Conservation (phyloP, 2,888 invertebrate genomes). For the Pegoplata infirma region DNA sequence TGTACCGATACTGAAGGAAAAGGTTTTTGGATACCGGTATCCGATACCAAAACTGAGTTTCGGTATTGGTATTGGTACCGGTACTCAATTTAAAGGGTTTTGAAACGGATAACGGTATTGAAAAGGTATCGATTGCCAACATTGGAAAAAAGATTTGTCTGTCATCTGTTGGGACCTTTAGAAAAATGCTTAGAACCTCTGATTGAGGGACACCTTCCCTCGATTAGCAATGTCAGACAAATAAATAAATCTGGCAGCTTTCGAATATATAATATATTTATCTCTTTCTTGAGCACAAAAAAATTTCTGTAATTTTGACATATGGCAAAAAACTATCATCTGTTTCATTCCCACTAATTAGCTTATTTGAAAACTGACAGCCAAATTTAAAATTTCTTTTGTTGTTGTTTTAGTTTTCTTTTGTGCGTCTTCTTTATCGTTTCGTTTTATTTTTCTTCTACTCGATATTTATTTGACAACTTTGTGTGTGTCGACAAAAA, state of each 20-base stretch:
- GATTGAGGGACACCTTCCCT: too few species aligned
- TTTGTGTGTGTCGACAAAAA: slow-evolving; percentile 15
- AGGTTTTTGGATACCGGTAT: too few species aligned
- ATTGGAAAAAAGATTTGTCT: too few species aligned
- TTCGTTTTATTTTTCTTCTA: slow-evolving; percentile 43
- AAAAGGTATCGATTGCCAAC: too few species aligned
- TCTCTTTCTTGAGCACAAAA: background rate
- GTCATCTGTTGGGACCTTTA: too few species aligned
- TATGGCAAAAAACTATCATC: background rate
- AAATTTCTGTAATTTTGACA: background rate
- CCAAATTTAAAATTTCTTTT: slow-evolving; percentile 31
- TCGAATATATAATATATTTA: background rate
- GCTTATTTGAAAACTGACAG: slow-evolving; percentile 7
- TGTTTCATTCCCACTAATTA: background rate
- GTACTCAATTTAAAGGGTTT: too few species aligned
- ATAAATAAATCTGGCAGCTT: background rate
- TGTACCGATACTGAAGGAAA: too few species aligned
- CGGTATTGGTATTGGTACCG: too few species aligned
- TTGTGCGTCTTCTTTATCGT: slow-evolving; percentile 54
- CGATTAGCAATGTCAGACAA: too few species aligned
- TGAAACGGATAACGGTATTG: too few species aligned
- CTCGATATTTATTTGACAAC: slow-evolving; percentile 45
- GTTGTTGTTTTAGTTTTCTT: slow-evolving; percentile 58
- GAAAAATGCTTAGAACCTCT: too few species aligned
- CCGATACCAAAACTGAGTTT: too few species aligned